phyloP scores from a whole-genome alignment of 2,888 invertebrate genomes.

The Drosophila stalkeri region DNA sequence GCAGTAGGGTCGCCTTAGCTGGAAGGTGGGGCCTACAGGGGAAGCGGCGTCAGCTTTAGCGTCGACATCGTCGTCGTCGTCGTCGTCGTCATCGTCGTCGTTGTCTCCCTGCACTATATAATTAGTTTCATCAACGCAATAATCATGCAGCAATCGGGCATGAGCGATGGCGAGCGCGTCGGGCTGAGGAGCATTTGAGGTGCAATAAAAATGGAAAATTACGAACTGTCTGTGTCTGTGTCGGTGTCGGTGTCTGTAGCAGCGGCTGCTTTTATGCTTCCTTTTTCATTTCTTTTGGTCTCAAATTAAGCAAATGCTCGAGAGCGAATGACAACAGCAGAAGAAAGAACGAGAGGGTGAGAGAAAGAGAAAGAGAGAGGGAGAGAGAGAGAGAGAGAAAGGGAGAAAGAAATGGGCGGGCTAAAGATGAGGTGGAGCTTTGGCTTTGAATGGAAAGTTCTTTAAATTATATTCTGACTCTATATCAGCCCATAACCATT shows the following conservation, averaged over 20 bases:
- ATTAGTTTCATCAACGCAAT: conserved; percentile 79
- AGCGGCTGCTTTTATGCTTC: conserved; percentile 14
- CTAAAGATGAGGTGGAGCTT: background rate
- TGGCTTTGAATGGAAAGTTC: background rate
- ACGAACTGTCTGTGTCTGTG: conserved; percentile 33
- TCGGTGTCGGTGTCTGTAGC: conserved; percentile 3
- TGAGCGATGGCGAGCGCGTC: conserved; percentile 3
- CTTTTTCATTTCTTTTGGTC: conserved; percentile 10
- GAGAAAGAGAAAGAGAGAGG: background rate
- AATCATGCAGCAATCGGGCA: conserved; percentile 75
- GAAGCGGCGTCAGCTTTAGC: background rate
- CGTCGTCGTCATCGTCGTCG: conserved; percentile 17
- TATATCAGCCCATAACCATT: background rate
- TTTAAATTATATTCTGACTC: background rate
- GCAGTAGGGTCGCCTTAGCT: background rate
- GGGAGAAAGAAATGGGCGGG: background rate
- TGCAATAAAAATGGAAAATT: conserved; percentile 70
- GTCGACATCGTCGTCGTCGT: background rate
- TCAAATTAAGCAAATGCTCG: background rate
- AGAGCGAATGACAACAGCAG: background rate
- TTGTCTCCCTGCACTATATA: conserved; percentile 63
- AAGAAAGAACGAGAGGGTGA: background rate
- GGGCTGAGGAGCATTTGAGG: conserved; percentile 15
- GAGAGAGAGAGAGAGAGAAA: background rate
- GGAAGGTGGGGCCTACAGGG: conserved; percentile 1